phyloP scores from a whole-genome alignment of 2,888 invertebrate species.

The Polydrusus pterygomalis region DNA sequence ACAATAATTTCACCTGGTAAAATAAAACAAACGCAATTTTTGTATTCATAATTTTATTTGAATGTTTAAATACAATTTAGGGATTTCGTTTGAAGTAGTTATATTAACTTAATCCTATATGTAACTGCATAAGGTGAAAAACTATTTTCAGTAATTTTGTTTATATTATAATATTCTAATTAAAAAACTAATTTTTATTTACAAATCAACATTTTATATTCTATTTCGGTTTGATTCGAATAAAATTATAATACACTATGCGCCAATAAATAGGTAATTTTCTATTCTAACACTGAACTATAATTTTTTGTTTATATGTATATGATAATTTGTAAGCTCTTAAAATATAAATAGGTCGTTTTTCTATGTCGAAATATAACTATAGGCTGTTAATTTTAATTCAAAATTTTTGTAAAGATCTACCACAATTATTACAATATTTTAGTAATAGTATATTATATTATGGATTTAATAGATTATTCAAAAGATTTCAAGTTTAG shows the following conservation, averaged over 20 bases:
- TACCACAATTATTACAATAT: too few relatives aligned
- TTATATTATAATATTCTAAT: constrained; percentile 30
- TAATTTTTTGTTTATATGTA: background rate
- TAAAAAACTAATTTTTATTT: constrained; percentile 43
- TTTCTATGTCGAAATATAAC: constrained; percentile 10
- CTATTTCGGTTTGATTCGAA: constrained; percentile 58
- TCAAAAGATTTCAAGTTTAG: too few relatives aligned
- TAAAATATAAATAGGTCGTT: background rate
- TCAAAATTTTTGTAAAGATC: background rate
- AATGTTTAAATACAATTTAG: constrained; percentile 61
- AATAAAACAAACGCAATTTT: constrained; percentile 13
- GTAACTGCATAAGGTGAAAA: constrained; percentile 31
- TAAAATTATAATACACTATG: constrained; percentile 62
- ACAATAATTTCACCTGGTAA: background rate
- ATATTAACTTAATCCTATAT: constrained; percentile 51
- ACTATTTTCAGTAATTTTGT: constrained; percentile 28
- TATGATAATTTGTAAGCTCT: constrained; percentile 8
- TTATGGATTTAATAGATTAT: too few relatives aligned
- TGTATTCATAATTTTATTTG: constrained; percentile 64
- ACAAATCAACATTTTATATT: constrained; percentile 43
- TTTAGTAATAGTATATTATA: too few relatives aligned
- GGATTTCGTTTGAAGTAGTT: constrained; percentile 50
- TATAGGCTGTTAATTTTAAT: background rate
- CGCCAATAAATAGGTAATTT: constrained; percentile 56
- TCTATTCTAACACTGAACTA: constrained; percentile 47